These are phyloP conservation scores for Stomatorhinus walkeri DNA, from an alignment of 2,797 vertebrate genomes.

Conservation along the genomic window DNA sequence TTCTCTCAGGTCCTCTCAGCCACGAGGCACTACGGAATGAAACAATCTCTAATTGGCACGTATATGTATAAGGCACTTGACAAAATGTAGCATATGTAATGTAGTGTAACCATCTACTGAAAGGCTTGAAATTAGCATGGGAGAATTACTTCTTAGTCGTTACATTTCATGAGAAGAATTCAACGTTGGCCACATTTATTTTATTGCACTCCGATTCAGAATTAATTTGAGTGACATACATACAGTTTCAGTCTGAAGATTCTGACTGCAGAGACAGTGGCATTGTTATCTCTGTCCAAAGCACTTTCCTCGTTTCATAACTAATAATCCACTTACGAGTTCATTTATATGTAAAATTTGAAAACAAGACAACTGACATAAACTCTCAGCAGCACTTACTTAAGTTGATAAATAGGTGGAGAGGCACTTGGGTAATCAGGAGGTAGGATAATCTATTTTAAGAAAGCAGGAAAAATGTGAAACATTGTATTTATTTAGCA, in stretches of 20 bases:
- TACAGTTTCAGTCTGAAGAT: background rate
- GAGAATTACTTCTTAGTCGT: background rate
- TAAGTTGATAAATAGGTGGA: conserved; percentile 92
- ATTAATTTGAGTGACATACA: background rate
- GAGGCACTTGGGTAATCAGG: conserved; percentile 78
- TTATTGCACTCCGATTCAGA: background rate
- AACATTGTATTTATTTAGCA: background rate
- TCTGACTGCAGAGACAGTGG: background rate
- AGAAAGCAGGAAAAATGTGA: background rate
- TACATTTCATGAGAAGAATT: conserved; percentile 2
- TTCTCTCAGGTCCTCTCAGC: conserved; percentile 76
- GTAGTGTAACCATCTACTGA: background rate
- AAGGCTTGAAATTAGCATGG: background rate
- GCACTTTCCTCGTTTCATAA: background rate
- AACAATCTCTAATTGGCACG: background rate
- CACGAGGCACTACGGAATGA: conserved; percentile 77
- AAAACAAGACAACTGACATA: background rate
- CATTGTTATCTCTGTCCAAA: background rate
- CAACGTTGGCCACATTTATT: background rate
- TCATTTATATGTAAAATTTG: background rate
- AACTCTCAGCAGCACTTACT: conserved; percentile 64
- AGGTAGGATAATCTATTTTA: conserved; percentile 75
- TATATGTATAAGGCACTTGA: background rate
- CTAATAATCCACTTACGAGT: background rate
- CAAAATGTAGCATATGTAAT: background rate